Evolutionary conservation across 2,797 vertebrate species (phyloP), one percentile per base, ranked within the genome.

Genomic region (Brachyrhaphis roseni): DNA sequence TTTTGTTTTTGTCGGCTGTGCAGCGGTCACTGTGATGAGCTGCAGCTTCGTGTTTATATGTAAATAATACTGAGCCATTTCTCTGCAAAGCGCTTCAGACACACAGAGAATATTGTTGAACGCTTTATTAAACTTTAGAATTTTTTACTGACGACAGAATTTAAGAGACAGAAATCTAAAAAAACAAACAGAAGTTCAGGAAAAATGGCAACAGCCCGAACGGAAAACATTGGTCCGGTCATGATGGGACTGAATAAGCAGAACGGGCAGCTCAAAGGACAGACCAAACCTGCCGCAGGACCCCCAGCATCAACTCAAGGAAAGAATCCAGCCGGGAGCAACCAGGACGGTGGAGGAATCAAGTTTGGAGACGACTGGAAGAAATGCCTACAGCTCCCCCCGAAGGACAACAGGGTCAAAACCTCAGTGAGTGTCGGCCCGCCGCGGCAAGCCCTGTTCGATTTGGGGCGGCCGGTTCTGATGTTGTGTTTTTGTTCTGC

Each of bases 361-460:
- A 96, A 95, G 92, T 96, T 96, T 79, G 96, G 95, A 81, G 96
- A 96, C 43, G 96, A 96, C 93, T 96, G 96, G 96, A 96, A 96
- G 90, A 95, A 91, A 86, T 95, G 89, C 86, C 90, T 96, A 53
- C 92, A 95, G 87, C 94, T 96, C 79, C 96, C 96, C 31, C 94
- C 95, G 72, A 96, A 92, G 94, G 96, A 96, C 94, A 93, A 47
- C 81, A 91, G 96, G 91, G 90, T 96, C 84, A 94, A 87, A 92
- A 96, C 96, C 76, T 96, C 95, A 31, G 96, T 96, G 85, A 96
- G 95, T 94, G 16, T 0, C 57, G 41, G 55, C 26, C 47, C 41
- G 5, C 43, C 28, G 7, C 3, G 4, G 47, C 0, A 7, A 6
- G 10, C 11, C 34, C 11, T 0, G 34, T 26, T 55, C 4, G 2